Percentiles rank a stretch among this genome's conserved stretches.
These are phyloP conservation scores for Rhineura floridana DNA, from an alignment of 2,113 vertebrate genomes.

Conservation along the genomic window DNA sequence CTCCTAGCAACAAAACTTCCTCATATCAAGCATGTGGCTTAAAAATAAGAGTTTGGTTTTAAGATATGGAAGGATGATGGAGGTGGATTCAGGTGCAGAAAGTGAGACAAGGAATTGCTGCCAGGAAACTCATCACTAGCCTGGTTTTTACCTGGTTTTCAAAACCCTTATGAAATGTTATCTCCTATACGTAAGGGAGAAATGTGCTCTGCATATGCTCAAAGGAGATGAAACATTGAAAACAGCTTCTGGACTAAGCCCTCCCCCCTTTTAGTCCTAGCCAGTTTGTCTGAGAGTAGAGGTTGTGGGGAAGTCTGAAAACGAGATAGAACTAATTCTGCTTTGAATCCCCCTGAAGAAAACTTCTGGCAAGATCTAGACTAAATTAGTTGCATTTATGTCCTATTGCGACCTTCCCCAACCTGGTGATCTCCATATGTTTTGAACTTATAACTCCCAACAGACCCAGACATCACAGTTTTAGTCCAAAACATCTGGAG, in stretches of 20 bases:
- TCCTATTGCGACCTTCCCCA: too few relatives aligned
- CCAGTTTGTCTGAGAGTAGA: not conserved
- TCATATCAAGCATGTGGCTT: not conserved
- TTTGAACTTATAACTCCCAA: too few relatives aligned
- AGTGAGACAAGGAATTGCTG: not conserved
- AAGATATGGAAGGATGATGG: conserved; percentile 14
- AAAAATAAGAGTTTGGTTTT: not conserved
- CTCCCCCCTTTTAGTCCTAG: not conserved
- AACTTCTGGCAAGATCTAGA: not conserved
- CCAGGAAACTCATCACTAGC: not conserved
- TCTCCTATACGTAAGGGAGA: not conserved
- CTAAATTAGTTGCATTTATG: too few relatives aligned
- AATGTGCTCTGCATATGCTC: not conserved
- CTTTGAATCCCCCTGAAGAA: not conserved
- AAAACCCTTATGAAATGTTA: not conserved
- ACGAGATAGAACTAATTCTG: not conserved
- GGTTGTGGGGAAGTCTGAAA: not conserved
- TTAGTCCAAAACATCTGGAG: too few relatives aligned
- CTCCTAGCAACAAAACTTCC: not conserved
- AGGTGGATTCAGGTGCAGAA: not conserved
- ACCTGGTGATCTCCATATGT: too few relatives aligned
- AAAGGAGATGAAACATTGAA: not conserved
- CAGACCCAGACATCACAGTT: too few relatives aligned
- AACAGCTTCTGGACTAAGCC: not conserved
- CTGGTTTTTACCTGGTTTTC: not conserved